A percentile compares a stretch with the other conserved stretches of the same genome.
These are phyloP conservation scores for Eupelmus urozonus DNA, from an alignment of 2,888 invertebrate genomes.

Conservation along the genomic window DNA sequence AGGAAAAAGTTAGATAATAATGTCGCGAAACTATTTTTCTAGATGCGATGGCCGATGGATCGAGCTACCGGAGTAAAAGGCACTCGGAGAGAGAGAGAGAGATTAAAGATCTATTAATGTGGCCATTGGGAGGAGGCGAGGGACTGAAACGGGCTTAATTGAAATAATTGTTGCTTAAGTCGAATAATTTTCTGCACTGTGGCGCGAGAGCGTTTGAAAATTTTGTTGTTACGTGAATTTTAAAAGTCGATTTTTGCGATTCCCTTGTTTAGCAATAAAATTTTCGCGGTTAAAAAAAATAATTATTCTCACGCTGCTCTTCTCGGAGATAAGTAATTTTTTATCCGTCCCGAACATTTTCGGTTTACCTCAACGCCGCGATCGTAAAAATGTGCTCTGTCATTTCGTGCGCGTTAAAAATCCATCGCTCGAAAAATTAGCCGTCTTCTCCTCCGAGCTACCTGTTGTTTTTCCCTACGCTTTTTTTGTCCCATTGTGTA, in stretches of 20 bases:
- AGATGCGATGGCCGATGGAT: no score
- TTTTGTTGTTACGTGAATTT: no score
- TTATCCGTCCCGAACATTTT: no score
- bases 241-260: no score
- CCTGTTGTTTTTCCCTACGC: conserved; percentile 32
- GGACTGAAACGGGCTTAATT: not conserved
- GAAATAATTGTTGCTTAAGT: conserved; percentile 11
- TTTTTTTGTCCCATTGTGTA: conserved; percentile 33
- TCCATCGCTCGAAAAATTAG: conserved; percentile 11
- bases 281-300: no score
- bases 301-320: no score
- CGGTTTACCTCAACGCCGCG: not conserved
- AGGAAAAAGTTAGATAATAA: conserved; percentile 33
- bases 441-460: conserved; percentile 32
- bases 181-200: not conserved
- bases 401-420: conserved; percentile 18
- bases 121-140: not conserved
- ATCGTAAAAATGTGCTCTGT: conserved; percentile 1
- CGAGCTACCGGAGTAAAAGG: no score
- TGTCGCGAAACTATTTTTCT: conserved; percentile 46
- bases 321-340: not conserved
- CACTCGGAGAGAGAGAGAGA: no score
- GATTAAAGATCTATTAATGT: conserved; percentile 39
- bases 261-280: no score
- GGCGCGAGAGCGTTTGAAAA: no score